Evolutionary conservation across 2,113 vertebrate species (phyloP).

Genomic region (Eupsittula cactorum): DNA sequence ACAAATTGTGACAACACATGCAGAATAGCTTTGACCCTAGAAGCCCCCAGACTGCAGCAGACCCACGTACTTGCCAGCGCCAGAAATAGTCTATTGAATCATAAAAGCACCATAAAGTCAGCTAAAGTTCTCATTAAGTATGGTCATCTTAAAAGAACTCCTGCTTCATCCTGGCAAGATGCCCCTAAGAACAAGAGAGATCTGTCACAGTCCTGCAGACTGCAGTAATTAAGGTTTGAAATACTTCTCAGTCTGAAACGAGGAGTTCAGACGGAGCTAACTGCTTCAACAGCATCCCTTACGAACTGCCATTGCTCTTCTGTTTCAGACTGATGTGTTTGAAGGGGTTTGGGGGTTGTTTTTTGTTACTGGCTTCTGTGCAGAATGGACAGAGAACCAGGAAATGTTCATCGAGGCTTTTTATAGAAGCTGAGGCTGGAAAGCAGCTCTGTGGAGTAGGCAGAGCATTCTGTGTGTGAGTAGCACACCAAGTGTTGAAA

Average conservation of each 20-base stretch:
- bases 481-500: not conserved
- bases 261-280: slow-evolving; percentile 67
- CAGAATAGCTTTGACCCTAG: not conserved
- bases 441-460: not conserved
- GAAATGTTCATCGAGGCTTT: not conserved
- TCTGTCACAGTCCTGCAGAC: slow-evolving; percentile 71
- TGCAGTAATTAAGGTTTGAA: slow-evolving; percentile 77
- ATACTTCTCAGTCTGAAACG: slow-evolving; percentile 61
- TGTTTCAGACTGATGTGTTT: slow-evolving; percentile 29
- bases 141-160: slow-evolving; percentile 47
- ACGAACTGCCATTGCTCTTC: slow-evolving; percentile 36
- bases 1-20: not conserved
- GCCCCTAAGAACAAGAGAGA: slow-evolving; percentile 60
- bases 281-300: slow-evolving; percentile 62
- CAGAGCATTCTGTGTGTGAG: not conserved
- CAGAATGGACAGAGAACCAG: not conserved
- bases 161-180: slow-evolving; percentile 66
- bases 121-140: slow-evolving; percentile 70
- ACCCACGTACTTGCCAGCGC: not conserved
- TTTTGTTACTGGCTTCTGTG: slow-evolving; percentile 21
- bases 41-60: not conserved
- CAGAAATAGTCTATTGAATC: slow-evolving; percentile 32
- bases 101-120: slow-evolving; percentile 60
- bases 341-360: not conserved
- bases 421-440: not conserved